phyloP scores from a whole-genome alignment of 2,888 invertebrate species.

The Drosophila hamatofila region DNA sequence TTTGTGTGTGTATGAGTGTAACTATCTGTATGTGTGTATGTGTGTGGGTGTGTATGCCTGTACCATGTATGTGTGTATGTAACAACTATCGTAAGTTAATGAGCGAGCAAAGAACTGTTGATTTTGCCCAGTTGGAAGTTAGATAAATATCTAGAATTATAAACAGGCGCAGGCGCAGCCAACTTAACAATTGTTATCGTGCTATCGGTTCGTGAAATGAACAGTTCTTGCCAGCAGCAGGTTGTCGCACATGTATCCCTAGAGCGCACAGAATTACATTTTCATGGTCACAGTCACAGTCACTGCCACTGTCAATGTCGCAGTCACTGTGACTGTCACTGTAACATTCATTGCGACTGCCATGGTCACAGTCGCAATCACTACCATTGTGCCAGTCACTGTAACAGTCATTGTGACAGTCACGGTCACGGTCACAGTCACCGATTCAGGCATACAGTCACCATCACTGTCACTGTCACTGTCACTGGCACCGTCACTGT shows the following conservation, averaged over 20 bases:
- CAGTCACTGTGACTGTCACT: slow-evolving; percentile 11
- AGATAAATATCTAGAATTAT: too few relatives aligned
- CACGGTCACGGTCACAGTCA: slow-evolving; percentile 24
- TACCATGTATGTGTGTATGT: not conserved
- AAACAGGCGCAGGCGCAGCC: not conserved
- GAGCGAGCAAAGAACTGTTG: slow-evolving; percentile 17
- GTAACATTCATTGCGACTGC: slow-evolving; percentile 10
- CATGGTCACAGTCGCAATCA: not conserved
- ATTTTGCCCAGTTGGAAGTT: not conserved
- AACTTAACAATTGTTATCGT: slow-evolving; percentile 1
- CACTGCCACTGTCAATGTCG: slow-evolving; percentile 27
- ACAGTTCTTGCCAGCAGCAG: slow-evolving; percentile 31
- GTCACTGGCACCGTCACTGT: not conserved
- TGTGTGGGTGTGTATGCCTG: slow-evolving; percentile 13
- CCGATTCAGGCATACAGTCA: not conserved
- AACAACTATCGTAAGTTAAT: slow-evolving; percentile 3
- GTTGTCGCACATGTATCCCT: slow-evolving; percentile 17
- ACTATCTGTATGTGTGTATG: not conserved
- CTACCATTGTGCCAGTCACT: too few relatives aligned
- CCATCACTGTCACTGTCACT: not conserved
- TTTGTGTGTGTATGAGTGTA: slow-evolving; percentile 21
- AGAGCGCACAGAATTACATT: slow-evolving; percentile 24
- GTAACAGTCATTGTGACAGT: not conserved
- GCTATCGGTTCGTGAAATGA: slow-evolving; percentile 20
- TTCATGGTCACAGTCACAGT: slow-evolving; percentile 20